Percentiles rank a stretch among this genome's conserved stretches.
These are phyloP conservation scores for Serripes groenlandicus DNA, from an alignment of 2,888 invertebrate genomes.

Conservation along the genomic window DNA sequence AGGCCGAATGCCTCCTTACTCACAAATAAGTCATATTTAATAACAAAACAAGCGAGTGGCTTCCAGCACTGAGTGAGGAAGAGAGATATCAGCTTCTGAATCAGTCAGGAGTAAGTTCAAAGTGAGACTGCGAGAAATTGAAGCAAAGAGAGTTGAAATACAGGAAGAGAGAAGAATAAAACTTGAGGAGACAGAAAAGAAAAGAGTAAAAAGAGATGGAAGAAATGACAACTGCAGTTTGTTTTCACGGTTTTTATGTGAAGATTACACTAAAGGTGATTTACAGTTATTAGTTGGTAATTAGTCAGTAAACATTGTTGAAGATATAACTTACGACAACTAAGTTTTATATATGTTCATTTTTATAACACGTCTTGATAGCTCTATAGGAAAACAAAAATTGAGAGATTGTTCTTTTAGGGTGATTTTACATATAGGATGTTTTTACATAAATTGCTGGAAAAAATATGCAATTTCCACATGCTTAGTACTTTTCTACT, in stretches of 20 bases:
- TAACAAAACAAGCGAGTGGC: conserved; percentile 60
- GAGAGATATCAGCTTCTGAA: conserved; percentile 36
- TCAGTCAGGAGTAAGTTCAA: conserved; percentile 44
- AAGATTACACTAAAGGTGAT: no score
- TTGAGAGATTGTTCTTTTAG: no score
- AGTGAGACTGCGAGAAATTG: conserved; percentile 43
- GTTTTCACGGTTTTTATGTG: conserved; percentile 63
- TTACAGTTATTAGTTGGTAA: no score
- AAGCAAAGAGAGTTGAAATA: conserved; percentile 44
- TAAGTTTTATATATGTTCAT: no score
- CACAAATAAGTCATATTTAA: conserved; percentile 50
- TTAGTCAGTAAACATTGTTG: no score
- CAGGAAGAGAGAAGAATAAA: conserved; percentile 33
- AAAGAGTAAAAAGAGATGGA: conserved; percentile 46
- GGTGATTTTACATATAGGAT: no score
- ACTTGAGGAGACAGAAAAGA: conserved; percentile 42
- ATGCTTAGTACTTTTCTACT: no score
- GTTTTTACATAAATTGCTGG: no score
- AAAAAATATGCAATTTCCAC: no score
- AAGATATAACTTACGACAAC: no score
- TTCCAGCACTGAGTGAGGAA: conserved; percentile 16
- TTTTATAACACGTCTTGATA: no score
- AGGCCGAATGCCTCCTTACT: conserved; percentile 57
- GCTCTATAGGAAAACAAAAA: no score
- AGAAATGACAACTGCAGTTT: conserved; percentile 55